Percentiles rank a stretch among this genome's conserved stretches.
These are phyloP conservation scores for Drosophila borborema DNA, from an alignment of 2,888 invertebrate genomes.

Conservation along the genomic window DNA sequence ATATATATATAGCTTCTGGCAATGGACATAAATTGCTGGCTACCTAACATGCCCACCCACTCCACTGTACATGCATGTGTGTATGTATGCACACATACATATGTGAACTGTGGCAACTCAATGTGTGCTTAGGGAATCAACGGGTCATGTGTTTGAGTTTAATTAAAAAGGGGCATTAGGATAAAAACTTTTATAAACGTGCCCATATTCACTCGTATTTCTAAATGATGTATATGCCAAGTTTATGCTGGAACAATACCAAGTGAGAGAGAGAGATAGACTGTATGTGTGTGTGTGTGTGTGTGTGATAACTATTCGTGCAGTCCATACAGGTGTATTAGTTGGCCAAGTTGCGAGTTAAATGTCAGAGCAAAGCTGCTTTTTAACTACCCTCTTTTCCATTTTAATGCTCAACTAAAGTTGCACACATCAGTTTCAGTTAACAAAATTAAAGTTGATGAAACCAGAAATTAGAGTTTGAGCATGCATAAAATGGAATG, in stretches of 20 bases:
- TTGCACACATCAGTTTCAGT: not conserved
- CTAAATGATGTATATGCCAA: constrained; percentile 54
- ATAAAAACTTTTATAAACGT: constrained; percentile 44
- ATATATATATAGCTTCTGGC: constrained; percentile 36
- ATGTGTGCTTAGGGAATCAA: constrained; percentile 78
- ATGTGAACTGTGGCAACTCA: constrained; percentile 58
- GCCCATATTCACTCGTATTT: constrained; percentile 34
- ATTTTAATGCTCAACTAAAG: not conserved
- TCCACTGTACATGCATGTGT: not conserved
- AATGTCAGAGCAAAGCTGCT: not conserved
- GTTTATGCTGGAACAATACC: constrained; percentile 25
- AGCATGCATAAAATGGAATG: not conserved
- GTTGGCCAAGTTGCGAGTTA: constrained; percentile 21
- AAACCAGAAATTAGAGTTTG: not conserved
- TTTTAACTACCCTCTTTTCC: not conserved
- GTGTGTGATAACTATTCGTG: constrained; percentile 4
- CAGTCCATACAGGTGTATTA: constrained; percentile 43
- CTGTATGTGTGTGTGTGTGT: not conserved
- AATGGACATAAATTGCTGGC: constrained; percentile 67
- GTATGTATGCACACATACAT: not conserved
- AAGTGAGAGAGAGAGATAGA: too few relatives aligned
- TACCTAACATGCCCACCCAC: constrained; percentile 12
- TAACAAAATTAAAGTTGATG: not conserved
- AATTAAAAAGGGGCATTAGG: constrained; percentile 78
- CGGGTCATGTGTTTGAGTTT: constrained; percentile 76